Base-by-base conservation (phyloP, 1,140 invertebrate species). In the Drosophila auraria region DNA sequence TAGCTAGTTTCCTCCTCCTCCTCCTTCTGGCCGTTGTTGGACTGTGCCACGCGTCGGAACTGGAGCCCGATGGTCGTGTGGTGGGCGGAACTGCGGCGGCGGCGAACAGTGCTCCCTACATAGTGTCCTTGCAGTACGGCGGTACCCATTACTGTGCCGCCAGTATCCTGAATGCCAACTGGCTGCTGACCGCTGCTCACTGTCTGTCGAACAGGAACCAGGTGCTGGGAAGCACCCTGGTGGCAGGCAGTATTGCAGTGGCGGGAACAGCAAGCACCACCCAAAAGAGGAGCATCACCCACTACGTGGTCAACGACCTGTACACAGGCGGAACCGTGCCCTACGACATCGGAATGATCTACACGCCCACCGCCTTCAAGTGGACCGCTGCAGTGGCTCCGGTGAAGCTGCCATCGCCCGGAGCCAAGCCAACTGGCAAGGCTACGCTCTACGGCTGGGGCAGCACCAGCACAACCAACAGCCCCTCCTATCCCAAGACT, bases 121-220 rank as follows among this genome's bases (percentile, higher is more conserved):
- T 92, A 8, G 93, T 92, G n/a, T 93, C 93, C 1, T 60, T 93
- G 60, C 93, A 93, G 40, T 70, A 86, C 12, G 30, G 59, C 9
- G 51, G 70, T 3, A 80, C 82, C 1, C 95, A 95, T 47, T 93
- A 94, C 60, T 95, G 95, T 78, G 94, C 94, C n/a, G 95, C 93
- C 15, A 93, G 94, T 12, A 94, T 95, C 23, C 56, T 95, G 5
- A 93, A 92, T 53, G 61, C 73, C 8, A 59, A 93, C 49, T 95
- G 94, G 94, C 61, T 95, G 47, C 7, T 95, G 0, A 95, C 94
- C 0, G 92, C 92, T 3, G 92, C 91, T 5, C 92, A 93, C 58
- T 93, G 92, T n/a, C 45, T 93, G 14, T 58, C 63, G n/a, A 91
- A 89, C 15, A 73, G 78, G 0, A 70, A 76, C 0, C 82, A 90